Evolutionary conservation across 2,888 invertebrate species (phyloP), one percentile per base, ranked within the genome.

Genomic region (Lasioglossum leucozonium): DNA sequence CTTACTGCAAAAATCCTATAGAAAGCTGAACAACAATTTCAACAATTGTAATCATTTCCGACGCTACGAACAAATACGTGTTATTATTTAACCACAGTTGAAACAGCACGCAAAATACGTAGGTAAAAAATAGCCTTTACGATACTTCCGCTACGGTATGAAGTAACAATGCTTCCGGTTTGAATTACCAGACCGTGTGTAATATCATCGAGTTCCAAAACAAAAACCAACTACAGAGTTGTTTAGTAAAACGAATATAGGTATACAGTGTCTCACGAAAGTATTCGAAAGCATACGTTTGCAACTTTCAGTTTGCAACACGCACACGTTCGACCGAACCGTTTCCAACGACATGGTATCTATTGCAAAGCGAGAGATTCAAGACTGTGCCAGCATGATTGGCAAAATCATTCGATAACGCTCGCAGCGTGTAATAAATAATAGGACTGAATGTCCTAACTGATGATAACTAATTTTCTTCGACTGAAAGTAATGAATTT

Each of bases 141-240:
- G 30, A 65, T 18, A 65, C 62, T 30, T 30, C 30, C 30, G 62
- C 18, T 34, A 65, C 18, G 26, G 58, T 58, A 26, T 26, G 58
- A 13, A 26, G 62, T 65, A 22, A n/a, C 30, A 34, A 5, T 34
- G 22, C 44, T 37, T n/a, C 18, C 26, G 30, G 30, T 65, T 65
- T 65, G 62, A 18, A 30, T 34, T 30, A 22, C 51, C 26, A 40
- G 26, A 30, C 40, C n/a, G 16, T 30, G 42, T 58, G 37, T 26
- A 40, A 67, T 37, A 67, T 67, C 34, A 67, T 67, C 67, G 67
- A 67, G 37, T 67, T 22, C 67, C 34, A 67, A 65, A 65, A 67
- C 67, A 34, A 34, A 67, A 30, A 67, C 67, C 34, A 18, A 67
- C 67, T 22, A 67, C 65, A 65, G 65, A 67, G 22, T 22, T 67